Percentiles rank a stretch among this genome's conserved stretches.
These are phyloP conservation scores for Drosophila siamana DNA, from an alignment of 2,888 invertebrate genomes.

Conservation along the genomic window DNA sequence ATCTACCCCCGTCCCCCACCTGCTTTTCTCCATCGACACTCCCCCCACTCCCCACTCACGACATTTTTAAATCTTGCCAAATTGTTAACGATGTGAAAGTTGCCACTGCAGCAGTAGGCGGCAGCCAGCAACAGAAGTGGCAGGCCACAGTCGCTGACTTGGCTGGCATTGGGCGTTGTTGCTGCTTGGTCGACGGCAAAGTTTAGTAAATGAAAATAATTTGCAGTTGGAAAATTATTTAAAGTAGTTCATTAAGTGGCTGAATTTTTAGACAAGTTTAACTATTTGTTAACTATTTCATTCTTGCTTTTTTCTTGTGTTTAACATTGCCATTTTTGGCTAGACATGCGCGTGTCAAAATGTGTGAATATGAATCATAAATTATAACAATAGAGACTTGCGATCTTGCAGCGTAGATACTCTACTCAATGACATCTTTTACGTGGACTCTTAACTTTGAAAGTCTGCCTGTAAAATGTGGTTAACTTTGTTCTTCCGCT, in stretches of 20 bases:
- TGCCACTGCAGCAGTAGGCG: constrained; percentile 59
- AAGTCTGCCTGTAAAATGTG: too few relatives aligned
- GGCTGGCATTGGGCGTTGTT: constrained; percentile 15
- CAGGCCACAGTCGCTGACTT: neutral
- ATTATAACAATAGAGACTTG: neutral
- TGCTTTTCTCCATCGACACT: constrained; percentile 22
- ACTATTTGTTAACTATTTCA: constrained; percentile 71
- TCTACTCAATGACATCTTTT: too few relatives aligned
- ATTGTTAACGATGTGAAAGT: constrained; percentile 80
- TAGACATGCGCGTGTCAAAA: constrained; percentile 11
- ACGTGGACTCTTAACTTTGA: too few relatives aligned
- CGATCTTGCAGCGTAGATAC: neutral
- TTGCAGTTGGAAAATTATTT: constrained; percentile 77
- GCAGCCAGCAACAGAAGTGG: constrained; percentile 5
- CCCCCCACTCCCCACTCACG: too few relatives aligned
- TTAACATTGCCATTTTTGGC: constrained; percentile 27
- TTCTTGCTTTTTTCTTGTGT: constrained; percentile 21
- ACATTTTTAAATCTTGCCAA: constrained; percentile 81
- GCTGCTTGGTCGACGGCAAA: constrained; percentile 60
- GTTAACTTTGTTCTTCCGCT: too few relatives aligned
- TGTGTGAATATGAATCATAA: neutral
- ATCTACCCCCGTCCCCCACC: constrained; percentile 6
- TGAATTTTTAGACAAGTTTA: constrained; percentile 53
- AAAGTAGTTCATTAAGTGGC: constrained; percentile 81
- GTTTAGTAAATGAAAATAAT: constrained; percentile 78